phyloP scores from a whole-genome alignment of 1,140 invertebrate species.

The Cryptotermes secundus region DNA sequence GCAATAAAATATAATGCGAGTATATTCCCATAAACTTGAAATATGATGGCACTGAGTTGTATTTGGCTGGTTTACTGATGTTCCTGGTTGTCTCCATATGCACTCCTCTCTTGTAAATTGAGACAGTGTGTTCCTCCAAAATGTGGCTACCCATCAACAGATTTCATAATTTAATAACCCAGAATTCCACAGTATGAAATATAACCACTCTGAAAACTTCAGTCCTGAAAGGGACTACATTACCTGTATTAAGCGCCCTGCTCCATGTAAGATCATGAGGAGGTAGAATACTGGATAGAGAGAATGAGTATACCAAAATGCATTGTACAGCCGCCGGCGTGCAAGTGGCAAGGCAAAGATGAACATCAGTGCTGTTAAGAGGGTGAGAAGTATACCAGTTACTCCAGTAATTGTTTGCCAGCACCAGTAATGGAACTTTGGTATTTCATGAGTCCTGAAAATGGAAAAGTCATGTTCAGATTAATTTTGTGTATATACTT shows the following conservation, averaged over 20 bases:
- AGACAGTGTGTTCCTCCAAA: too few species aligned
- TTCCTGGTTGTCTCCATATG: too few species aligned
- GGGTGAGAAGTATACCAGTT: slow-evolving; percentile 64
- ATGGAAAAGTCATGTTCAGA: neutral
- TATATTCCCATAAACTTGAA: too few species aligned
- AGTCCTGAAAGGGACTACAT: neutral
- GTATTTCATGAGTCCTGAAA: slow-evolving; percentile 54
- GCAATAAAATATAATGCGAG: too few species aligned
- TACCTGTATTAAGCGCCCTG: slow-evolving; percentile 52
- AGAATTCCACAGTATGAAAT: too few species aligned
- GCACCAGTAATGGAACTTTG: slow-evolving; percentile 65
- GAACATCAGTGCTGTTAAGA: slow-evolving; percentile 61
- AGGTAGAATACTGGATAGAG: slow-evolving; percentile 67
- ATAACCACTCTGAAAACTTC: too few species aligned
- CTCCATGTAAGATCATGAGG: slow-evolving; percentile 65
- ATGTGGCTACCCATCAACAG: too few species aligned
- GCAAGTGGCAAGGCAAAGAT: slow-evolving; percentile 62
- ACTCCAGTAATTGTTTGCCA: slow-evolving; percentile 64
- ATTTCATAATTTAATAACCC: too few species aligned
- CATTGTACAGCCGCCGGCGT: slow-evolving; percentile 54
- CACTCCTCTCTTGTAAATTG: too few species aligned
- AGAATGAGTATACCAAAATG: slow-evolving; percentile 67
- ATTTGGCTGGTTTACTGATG: too few species aligned
- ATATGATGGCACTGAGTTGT: too few species aligned
- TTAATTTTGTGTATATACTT: neutral